phyloP scores from a whole-genome alignment of 2,888 invertebrate genomes.

The Danaus chrysippus region DNA sequence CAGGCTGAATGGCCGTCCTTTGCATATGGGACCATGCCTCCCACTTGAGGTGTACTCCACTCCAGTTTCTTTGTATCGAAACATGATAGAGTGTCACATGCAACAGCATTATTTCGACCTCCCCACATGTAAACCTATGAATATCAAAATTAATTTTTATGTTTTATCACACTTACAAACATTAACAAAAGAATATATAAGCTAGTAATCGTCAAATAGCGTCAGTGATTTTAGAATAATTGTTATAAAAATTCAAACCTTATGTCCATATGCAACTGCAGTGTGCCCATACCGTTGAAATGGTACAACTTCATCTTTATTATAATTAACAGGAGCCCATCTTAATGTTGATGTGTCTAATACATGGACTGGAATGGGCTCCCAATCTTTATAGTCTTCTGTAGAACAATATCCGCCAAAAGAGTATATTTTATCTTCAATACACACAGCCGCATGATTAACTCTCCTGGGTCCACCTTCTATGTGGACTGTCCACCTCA shows the following conservation, averaged over 20 bases:
- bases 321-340: slow-evolving; percentile 78
- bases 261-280: slow-evolving; percentile 87
- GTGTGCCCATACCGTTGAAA: slow-evolving; percentile 96
- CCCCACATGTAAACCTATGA: slow-evolving; percentile 91
- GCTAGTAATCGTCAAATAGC: no score
- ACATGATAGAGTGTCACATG: slow-evolving; percentile 89
- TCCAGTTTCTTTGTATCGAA: slow-evolving; percentile 86
- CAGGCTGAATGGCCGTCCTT: slow-evolving; percentile 96
- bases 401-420: slow-evolving; percentile 96
- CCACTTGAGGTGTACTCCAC: slow-evolving; percentile 83
- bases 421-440: slow-evolving; percentile 89
- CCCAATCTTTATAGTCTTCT: slow-evolving; percentile 85
- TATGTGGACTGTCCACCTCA: slow-evolving; percentile 91
- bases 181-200: slow-evolving; percentile 3
- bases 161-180: not conserved
- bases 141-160: slow-evolving; percentile 10
- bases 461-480: slow-evolving; percentile 95
- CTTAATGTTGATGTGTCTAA: slow-evolving; percentile 85
- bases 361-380: slow-evolving; percentile 92
- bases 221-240: not conserved
- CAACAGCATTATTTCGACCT: slow-evolving; percentile 90
- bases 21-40: slow-evolving; percentile 86
- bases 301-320: slow-evolving; percentile 79
- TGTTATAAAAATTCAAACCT: slow-evolving; percentile 52
- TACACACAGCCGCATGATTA: slow-evolving; percentile 93